These are phyloP conservation scores for Cygnus buccinator DNA, from an alignment of 2,113 vertebrate species.

Conservation along the genomic window DNA sequence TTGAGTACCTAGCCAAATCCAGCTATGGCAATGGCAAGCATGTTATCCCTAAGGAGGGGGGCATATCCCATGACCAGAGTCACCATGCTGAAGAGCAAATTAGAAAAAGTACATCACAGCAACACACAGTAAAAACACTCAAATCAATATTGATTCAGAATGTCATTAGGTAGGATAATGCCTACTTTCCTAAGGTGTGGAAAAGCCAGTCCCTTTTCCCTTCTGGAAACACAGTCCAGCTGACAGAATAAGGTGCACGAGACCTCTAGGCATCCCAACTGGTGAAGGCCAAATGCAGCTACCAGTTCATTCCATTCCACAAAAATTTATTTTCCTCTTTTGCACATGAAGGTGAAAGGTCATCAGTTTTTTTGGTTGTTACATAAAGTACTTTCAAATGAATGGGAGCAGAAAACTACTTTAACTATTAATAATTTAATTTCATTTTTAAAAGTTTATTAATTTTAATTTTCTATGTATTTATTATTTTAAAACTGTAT, in stretches of 20 bases:
- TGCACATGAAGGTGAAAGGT: background rate
- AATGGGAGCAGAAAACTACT: background rate
- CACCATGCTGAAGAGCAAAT: background rate
- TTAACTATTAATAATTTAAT: background rate
- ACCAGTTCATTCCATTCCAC: background rate
- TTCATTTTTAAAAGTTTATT: background rate
- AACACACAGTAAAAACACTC: background rate
- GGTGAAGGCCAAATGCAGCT: background rate
- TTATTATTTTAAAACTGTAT: background rate
- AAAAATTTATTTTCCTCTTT: background rate
- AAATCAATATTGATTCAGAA: background rate
- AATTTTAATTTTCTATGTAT: background rate
- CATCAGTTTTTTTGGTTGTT: background rate
- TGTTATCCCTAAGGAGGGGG: background rate
- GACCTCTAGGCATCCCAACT: background rate
- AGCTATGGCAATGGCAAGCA: fast-evolving
- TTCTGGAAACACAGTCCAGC: background rate
- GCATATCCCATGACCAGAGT: background rate
- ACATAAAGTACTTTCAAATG: background rate
- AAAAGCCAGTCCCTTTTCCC: background rate
- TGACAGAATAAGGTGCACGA: background rate
- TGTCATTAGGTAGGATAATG: background rate
- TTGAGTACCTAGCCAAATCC: background rate
- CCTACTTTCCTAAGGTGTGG: background rate
- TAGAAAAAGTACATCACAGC: background rate